Evolutionary conservation across 2,888 invertebrate species (phyloP), one percentile per base, ranked within the genome.

Genomic region (Pyrocoelia pectoralis): DNA sequence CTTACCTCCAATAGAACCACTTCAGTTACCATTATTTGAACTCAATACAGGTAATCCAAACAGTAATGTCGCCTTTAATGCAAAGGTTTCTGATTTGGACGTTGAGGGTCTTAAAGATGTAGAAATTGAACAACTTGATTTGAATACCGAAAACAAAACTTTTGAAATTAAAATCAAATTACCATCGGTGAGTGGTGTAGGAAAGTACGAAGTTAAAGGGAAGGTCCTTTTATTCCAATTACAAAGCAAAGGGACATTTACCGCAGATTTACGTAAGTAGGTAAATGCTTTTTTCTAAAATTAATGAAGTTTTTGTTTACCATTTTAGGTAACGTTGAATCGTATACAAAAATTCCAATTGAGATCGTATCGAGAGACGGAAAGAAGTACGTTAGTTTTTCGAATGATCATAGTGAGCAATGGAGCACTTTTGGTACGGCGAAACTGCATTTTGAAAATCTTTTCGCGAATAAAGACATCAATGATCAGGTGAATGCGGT

Each of bases 1-100:
- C 6, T 9, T 63, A 8, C 63, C 63, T 33, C 15, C 58, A 1
- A 54, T 63, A 12, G 63, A 63, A 24, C 63, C 63, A 6, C 19
- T 63, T 4, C 12, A 18, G n/a, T 12, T 63, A 10, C 41, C 57
- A 0, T 40, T 53, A 55, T 10, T 58, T 8, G 53, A 50, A 1
- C 2, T 57, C 5, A 12, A 54, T 5, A 18, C 49, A 0, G 54
- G 57, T 17, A n/a, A n/a, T n/a, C 19, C 3, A 5, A 38, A 53
- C 1, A 10, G 3, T 0, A 18, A 17, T 12, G 38, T 54, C 1
- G 19, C 8, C 2, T 15, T 58, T 10, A n/a, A 43, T 13, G 13
- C 49, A 0, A 10, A 3, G 14, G 13, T 63, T 1, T 18, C 12
- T 5, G 19, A 63, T 17, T n/a, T 58, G n/a, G 8, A 2, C 13